A percentile compares a stretch with the other conserved stretches of the same genome.
These are phyloP conservation scores for Emmelina monodactyla DNA, from an alignment of 2,888 invertebrate genomes.

Conservation along the genomic window DNA sequence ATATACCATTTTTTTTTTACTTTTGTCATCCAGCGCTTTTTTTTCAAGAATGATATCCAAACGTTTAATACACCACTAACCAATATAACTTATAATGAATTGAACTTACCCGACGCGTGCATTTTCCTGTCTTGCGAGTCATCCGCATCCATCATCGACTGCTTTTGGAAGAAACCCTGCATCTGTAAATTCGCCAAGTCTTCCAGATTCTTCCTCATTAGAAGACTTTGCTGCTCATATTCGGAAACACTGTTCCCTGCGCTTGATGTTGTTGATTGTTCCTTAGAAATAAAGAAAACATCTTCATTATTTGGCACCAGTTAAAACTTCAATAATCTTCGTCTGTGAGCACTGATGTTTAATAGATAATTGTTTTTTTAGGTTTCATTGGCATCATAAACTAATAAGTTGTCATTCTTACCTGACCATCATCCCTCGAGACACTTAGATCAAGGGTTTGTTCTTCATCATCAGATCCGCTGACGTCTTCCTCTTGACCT, in stretches of 20 bases:
- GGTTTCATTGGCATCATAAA: too few relatives aligned
- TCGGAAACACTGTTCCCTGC: slow-evolving; percentile 61
- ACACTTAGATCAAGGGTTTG: slow-evolving; percentile 59
- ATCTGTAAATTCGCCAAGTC: slow-evolving; percentile 60
- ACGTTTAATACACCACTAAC: too few relatives aligned
- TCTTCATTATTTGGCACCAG: too few relatives aligned
- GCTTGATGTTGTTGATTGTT: slow-evolving; percentile 59
- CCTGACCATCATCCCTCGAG: slow-evolving; percentile 62
- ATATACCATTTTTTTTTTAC: too few relatives aligned
- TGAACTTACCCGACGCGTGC: slow-evolving; percentile 53
- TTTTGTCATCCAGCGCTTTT: too few relatives aligned
- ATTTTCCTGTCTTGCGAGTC: slow-evolving; percentile 58
- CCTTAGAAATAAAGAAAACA: slow-evolving; percentile 23
- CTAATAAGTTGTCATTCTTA: too few relatives aligned
- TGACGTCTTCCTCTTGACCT: slow-evolving; percentile 52
- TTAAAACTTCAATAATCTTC: too few relatives aligned
- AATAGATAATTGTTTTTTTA: too few relatives aligned
- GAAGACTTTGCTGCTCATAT: slow-evolving; percentile 53
- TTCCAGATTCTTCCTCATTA: slow-evolving; percentile 61
- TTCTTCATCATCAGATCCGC: slow-evolving; percentile 59
- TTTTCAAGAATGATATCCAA: too few relatives aligned
- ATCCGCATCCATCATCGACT: slow-evolving; percentile 49
- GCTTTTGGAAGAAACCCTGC: slow-evolving; percentile 62
- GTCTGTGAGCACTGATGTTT: too few relatives aligned
- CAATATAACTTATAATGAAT: not conserved